phyloP scores from a whole-genome alignment of 2,797 vertebrate genomes.

The Corythornis leucogaster region DNA sequence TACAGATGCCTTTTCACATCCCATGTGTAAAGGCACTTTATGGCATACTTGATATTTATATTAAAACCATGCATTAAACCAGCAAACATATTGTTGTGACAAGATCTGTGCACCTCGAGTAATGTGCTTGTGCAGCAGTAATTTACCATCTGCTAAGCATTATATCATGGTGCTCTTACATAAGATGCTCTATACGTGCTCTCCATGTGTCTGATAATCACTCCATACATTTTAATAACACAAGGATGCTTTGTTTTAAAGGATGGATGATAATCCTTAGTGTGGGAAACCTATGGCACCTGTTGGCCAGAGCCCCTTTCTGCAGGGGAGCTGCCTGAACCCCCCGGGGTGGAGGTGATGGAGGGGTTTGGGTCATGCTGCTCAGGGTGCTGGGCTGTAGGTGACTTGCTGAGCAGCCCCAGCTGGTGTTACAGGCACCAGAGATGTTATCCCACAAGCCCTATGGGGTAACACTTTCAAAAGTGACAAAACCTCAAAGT shows the following conservation, averaged over 20 bases:
- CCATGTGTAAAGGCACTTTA: slow-evolving; percentile 29
- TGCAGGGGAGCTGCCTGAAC: background rate
- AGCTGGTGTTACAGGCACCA: background rate
- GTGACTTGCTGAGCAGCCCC: background rate
- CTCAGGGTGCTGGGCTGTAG: background rate
- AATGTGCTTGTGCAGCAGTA: slow-evolving; percentile 34
- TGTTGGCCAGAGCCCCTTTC: slow-evolving; percentile 12
- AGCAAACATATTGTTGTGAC: slow-evolving; percentile 51
- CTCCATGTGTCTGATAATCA: background rate
- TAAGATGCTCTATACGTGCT: background rate
- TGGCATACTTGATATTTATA: slow-evolving; percentile 34
- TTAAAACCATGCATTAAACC: slow-evolving; percentile 50
- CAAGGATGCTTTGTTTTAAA: background rate
- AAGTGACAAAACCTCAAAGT: background rate
- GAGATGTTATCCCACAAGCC: background rate
- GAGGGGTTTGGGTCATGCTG: background rate
- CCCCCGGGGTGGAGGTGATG: background rate
- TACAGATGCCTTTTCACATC: slow-evolving; percentile 26
- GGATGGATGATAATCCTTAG: background rate
- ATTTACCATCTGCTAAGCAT: slow-evolving; percentile 52
- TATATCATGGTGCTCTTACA: background rate
- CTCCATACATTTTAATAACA: background rate
- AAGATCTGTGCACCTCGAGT: slow-evolving; percentile 38
- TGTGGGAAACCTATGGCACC: slow-evolving; percentile 36
- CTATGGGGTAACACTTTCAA: accelerated